A percentile compares a stretch with the other conserved stretches of the same genome.
phyloP scores from a whole-genome alignment of 2,113 vertebrate genomes.

The Ceyx cyanopectus region DNA sequence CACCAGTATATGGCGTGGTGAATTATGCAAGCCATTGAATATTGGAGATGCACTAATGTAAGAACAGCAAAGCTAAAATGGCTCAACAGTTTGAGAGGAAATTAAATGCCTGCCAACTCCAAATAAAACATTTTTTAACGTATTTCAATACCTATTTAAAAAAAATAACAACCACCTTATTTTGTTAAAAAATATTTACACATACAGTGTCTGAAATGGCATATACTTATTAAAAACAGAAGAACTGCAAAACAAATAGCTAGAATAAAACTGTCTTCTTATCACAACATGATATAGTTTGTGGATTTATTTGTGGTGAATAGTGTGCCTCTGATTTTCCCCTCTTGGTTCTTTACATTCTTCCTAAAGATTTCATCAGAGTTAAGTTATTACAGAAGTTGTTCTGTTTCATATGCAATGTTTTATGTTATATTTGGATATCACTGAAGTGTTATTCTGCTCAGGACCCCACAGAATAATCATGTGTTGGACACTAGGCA shows the following conservation, averaged over 20 bases:
- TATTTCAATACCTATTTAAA: no score
- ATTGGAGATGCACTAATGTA: neutral
- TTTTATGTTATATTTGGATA: neutral
- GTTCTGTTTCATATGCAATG: neutral
- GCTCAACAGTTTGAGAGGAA: no score
- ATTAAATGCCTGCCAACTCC: no score
- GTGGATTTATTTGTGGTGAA: neutral
- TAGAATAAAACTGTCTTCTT: no score
- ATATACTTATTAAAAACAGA: no score
- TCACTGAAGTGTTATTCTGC: neutral
- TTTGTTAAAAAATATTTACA: no score
- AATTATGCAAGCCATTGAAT: neutral
- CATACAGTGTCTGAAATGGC: no score
- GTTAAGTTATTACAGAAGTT: neutral
- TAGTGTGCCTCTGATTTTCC: neutral
- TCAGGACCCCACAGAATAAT: neutral
- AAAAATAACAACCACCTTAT: no score
- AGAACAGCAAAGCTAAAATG: no score
- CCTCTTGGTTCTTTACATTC: neutral
- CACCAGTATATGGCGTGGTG: rapidly evolving
- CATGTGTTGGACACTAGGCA: neutral
- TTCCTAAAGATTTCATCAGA: neutral
- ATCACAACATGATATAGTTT: no score
- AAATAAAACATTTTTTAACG: no score
- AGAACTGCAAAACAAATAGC: no score